Conservation (phyloP, 2,113 vertebrate genomes). For the Microtus oregoni region DNA sequence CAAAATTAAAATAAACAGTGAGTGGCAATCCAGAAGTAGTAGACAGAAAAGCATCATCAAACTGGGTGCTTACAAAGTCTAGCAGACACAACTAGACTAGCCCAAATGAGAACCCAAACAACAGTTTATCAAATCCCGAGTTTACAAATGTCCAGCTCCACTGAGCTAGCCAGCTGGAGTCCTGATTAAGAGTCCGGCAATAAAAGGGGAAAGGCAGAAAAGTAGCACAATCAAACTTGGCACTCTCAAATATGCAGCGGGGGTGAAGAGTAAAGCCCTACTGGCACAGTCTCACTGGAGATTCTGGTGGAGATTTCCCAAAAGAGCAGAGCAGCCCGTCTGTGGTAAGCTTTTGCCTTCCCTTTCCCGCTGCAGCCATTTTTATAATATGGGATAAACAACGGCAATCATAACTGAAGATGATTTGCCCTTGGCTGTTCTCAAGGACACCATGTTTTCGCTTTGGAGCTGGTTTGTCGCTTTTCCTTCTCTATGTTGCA, state of each 20-base stretch:
- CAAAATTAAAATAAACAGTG: neutral
- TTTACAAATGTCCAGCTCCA: neutral
- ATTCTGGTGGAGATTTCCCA: too few relatives aligned
- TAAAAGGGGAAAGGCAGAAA: neutral
- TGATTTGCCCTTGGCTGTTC: neutral
- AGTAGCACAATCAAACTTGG: neutral
- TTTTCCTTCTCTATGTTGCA: neutral
- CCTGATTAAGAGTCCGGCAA: neutral
- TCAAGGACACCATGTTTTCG: neutral
- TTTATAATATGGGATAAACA: neutral
- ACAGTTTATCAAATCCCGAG: neutral
- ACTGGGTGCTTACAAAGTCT: neutral
- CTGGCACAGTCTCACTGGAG: too few relatives aligned
- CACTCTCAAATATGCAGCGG: too few relatives aligned
- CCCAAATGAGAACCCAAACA: neutral
- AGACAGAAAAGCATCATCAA: neutral
- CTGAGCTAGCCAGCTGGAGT: too few relatives aligned
- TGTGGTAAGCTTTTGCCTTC: too few relatives aligned
- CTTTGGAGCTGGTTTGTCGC: too few relatives aligned
- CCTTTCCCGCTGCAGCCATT: neutral
- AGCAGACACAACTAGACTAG: neutral
- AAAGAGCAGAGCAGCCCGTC: neutral
- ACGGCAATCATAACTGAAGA: neutral
- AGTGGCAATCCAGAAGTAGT: neutral
- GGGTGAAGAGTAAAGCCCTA: neutral